Evolutionary conservation across 2,797 vertebrate species (phyloP).

Genomic region (Basileuterus tristriatus): DNA sequence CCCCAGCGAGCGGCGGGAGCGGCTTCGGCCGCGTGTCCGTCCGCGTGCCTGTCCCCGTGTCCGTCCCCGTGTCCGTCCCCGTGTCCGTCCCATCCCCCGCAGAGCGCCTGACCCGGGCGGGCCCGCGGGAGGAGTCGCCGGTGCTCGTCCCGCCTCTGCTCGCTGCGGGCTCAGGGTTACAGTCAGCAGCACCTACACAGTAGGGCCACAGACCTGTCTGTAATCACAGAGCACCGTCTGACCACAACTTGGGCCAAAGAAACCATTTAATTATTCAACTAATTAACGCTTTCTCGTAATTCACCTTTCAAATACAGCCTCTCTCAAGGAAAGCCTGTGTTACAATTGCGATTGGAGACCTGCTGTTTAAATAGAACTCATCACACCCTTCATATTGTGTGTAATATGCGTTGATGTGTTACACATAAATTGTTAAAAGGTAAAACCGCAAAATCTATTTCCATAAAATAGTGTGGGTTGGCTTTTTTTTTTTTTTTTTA

Average conservation of each 20-base stretch:
- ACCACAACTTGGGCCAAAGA: rapidly evolving
- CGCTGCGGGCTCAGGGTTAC: rapidly evolving
- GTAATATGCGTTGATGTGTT: neutral
- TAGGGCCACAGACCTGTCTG: rapidly evolving
- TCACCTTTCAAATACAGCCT: no score
- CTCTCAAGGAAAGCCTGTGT: neutral
- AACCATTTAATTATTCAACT: rapidly evolving
- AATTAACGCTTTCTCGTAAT: rapidly evolving
- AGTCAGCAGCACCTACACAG: rapidly evolving
- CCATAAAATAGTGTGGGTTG: neutral
- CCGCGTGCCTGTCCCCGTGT: neutral
- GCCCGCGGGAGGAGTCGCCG: neutral
- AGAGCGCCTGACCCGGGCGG: neutral
- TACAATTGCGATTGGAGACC: neutral
- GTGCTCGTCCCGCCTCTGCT: no score
- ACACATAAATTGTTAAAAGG: neutral
- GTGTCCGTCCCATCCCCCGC: neutral
- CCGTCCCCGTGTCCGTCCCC: rapidly evolving
- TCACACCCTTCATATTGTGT: rapidly evolving
- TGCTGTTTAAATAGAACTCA: neutral
- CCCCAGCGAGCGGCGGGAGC: rapidly evolving
- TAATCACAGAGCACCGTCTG: rapidly evolving
- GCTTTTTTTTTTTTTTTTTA: no score
- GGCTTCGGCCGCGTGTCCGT: neutral
- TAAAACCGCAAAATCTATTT: neutral